Percentiles rank a stretch among this genome's conserved stretches.
phyloP scores from a whole-genome alignment of 2,797 vertebrate genomes.

The Malurus splendens region DNA sequence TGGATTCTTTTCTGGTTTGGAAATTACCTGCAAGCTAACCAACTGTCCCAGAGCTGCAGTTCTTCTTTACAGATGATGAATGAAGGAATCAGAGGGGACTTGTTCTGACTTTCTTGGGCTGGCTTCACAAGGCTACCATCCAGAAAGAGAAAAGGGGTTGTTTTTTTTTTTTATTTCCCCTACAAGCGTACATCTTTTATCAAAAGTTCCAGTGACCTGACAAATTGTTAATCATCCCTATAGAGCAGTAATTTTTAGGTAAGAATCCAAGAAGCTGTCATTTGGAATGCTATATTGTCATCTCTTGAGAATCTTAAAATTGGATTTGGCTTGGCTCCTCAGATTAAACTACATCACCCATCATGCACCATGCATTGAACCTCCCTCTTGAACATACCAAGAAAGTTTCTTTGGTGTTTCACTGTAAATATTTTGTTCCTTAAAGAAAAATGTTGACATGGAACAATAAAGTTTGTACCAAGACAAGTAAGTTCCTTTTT shows the following conservation, averaged over 20 bases:
- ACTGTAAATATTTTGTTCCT: background rate
- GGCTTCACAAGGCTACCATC: background rate
- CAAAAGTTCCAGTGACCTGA: background rate
- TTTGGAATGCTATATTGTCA: background rate
- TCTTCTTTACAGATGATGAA: background rate
- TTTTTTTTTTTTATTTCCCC: background rate
- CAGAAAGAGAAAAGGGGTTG: background rate
- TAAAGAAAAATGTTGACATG: background rate
- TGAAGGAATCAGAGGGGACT: background rate
- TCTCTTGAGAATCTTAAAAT: background rate
- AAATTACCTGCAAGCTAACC: constrained; percentile 7
- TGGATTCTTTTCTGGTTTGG: background rate
- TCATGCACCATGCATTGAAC: fast-evolving
- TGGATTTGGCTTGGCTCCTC: background rate
- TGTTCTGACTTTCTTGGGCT: background rate
- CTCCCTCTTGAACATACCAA: background rate
- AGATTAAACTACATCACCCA: background rate
- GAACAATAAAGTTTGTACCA: background rate
- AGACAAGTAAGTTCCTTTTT: background rate
- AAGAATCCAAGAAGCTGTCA: background rate
- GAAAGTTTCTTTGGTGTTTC: background rate
- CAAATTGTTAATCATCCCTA: background rate
- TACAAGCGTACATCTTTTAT: background rate
- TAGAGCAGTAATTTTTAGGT: background rate
- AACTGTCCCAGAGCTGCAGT: background rate